Percentiles rank a stretch among this genome's conserved stretches.
Conservation (phyloP, 2,797 vertebrate genomes). For the Leucoraja ocellata region DNA sequence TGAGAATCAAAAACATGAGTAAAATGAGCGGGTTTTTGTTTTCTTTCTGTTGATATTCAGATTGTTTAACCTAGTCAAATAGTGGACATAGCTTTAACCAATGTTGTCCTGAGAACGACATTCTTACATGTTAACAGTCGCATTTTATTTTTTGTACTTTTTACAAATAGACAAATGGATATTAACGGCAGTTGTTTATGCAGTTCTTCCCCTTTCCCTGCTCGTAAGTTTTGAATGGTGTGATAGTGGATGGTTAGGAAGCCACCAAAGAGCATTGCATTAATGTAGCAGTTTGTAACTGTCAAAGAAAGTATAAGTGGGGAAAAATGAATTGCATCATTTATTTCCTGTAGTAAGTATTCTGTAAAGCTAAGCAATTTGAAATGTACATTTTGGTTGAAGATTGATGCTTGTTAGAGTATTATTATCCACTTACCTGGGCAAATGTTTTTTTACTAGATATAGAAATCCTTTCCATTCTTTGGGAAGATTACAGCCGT, state of each 20-base stretch:
- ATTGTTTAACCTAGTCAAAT: conserved; percentile 15
- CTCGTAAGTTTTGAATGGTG: not conserved
- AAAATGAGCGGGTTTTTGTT: conserved; percentile 14
- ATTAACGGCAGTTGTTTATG: not conserved
- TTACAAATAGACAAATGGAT: conserved; percentile 18
- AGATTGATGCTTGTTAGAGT: conserved; percentile 8
- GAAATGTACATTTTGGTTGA: conserved; percentile 32
- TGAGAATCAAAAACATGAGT: not conserved
- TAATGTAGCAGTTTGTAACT: conserved; percentile 22
- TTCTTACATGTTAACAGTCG: conserved; percentile 28
- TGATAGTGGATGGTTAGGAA: not conserved
- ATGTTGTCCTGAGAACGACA: not conserved
- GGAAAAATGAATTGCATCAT: conserved; percentile 5
- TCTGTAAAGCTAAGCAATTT: conserved; percentile 26
- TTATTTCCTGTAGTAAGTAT: conserved; percentile 20
- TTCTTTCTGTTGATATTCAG: not conserved
- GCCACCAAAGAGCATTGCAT: not conserved
- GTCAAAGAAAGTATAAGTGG: not conserved
- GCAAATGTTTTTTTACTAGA: not conserved
- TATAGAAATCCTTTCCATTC: not conserved
- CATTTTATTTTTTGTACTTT: conserved; percentile 10
- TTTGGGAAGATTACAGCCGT: not conserved
- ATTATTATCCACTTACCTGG: conserved; percentile 12
- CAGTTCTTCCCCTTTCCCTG: not conserved
- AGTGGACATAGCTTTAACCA: not conserved